phyloP scores from a whole-genome alignment of 2,113 vertebrate species.

The Anser brachyrhynchus region DNA sequence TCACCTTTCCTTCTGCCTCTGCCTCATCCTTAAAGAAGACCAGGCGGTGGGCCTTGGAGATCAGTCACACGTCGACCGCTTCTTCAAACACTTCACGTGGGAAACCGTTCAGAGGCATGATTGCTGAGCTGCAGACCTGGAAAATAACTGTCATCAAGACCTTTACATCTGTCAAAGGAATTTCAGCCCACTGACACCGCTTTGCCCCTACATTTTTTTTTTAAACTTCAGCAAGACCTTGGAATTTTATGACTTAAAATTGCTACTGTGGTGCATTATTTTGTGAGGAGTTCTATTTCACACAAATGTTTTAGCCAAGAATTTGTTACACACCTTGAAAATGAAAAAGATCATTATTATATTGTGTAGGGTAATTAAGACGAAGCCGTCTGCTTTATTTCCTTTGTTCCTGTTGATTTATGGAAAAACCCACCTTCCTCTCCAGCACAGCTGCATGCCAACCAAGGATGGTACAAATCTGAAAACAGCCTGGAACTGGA shows the following conservation, averaged over 20 bases:
- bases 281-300: background rate
- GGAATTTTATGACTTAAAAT: background rate
- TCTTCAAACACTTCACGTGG: slow-evolving; percentile 75
- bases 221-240: background rate
- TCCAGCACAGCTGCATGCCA: background rate
- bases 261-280: background rate
- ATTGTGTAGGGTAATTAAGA: background rate
- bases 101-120: slow-evolving; percentile 69
- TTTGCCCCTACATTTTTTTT: background rate
- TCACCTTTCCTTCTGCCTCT: slow-evolving; percentile 64
- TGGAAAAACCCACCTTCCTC: background rate
- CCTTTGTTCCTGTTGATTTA: rapidly evolving
- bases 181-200: slow-evolving; percentile 56
- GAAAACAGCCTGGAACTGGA: background rate
- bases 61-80: slow-evolving; percentile 77
- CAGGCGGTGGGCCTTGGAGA: slow-evolving; percentile 48
- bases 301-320: background rate
- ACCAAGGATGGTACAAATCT: background rate
- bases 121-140: slow-evolving; percentile 75
- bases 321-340: background rate
- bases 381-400: background rate
- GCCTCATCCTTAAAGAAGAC: slow-evolving; percentile 56
- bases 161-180: slow-evolving; percentile 69
- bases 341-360: background rate
- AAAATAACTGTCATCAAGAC: slow-evolving; percentile 82